Conservation (phyloP, 1,140 invertebrate species). For the Zaprionus gabonicus region DNA sequence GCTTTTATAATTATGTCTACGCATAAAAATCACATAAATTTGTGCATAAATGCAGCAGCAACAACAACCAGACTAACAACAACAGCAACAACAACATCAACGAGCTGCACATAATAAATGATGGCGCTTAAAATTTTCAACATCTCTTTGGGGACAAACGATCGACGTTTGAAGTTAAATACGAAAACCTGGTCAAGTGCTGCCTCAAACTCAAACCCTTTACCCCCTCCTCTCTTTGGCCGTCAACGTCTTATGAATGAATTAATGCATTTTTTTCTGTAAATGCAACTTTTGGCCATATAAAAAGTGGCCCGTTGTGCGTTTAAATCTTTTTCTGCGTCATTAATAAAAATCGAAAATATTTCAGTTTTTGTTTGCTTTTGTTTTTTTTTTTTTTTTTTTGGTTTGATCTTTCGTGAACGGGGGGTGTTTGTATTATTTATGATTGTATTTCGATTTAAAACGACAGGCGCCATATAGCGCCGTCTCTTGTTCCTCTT, state of each 20-base stretch:
- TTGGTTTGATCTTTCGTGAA: slow-evolving; percentile 7
- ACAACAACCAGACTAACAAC: slow-evolving; percentile 12
- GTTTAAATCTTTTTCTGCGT: slow-evolving; percentile 63
- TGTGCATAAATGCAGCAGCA: slow-evolving; percentile 74
- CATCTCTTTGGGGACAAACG: slow-evolving; percentile 76
- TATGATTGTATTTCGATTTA: slow-evolving; percentile 61
- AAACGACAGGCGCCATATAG: slow-evolving; percentile 63
- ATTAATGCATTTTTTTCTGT: slow-evolving; percentile 64
- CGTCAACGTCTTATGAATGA: slow-evolving; percentile 68
- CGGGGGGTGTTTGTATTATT: slow-evolving; percentile 74
- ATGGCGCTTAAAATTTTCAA: slow-evolving; percentile 83
- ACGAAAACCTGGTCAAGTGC: slow-evolving; percentile 57
- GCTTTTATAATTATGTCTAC: slow-evolving; percentile 84
- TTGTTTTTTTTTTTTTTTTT: slow-evolving; percentile 27
- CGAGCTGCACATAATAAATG: slow-evolving; percentile 77
- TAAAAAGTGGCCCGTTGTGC: slow-evolving; percentile 50
- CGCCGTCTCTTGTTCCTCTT: slow-evolving; percentile 37
- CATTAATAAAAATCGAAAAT: slow-evolving; percentile 69
- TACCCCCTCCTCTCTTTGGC: slow-evolving; percentile 8
- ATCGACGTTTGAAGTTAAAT: slow-evolving; percentile 54
- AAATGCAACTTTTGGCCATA: slow-evolving; percentile 55
- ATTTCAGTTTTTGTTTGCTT: slow-evolving; percentile 44
- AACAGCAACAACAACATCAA: slow-evolving; percentile 59
- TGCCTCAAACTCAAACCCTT: slow-evolving; percentile 16
- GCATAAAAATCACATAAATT: slow-evolving; percentile 84